phyloP scores from a whole-genome alignment of 2,113 vertebrate genomes.

The Reinhardtius hippoglossoides region DNA sequence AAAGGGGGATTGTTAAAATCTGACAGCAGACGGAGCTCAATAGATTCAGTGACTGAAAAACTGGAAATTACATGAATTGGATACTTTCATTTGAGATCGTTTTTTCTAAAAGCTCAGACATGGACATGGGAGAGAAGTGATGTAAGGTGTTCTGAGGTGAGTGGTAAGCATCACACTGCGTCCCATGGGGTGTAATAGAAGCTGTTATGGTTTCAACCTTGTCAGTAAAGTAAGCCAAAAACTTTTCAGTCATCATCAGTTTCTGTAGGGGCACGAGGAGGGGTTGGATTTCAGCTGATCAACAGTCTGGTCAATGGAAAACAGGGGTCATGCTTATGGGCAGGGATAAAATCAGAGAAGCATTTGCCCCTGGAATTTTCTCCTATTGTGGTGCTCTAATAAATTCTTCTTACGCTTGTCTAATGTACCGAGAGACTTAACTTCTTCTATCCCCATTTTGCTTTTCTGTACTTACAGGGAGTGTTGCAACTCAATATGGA shows the following conservation, averaged over 20 bases:
- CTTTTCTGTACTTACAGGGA: too few relatives aligned
- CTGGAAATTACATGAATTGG: too few relatives aligned
- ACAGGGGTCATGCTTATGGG: background rate
- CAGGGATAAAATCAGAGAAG: background rate
- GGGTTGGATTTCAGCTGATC: background rate
- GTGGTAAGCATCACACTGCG: background rate
- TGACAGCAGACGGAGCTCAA: background rate
- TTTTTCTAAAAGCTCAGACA: background rate
- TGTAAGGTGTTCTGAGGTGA: background rate
- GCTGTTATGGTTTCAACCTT: background rate
- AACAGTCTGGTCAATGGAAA: background rate
- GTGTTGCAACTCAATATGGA: too few relatives aligned
- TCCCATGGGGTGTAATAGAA: background rate
- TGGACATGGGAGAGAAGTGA: background rate
- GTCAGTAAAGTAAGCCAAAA: background rate
- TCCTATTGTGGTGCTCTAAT: background rate
- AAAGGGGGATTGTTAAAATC: background rate
- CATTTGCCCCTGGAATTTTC: background rate
- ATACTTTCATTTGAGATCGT: background rate
- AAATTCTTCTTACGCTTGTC: background rate
- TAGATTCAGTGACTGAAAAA: background rate
- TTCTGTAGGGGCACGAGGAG: background rate
- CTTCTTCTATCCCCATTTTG: background rate
- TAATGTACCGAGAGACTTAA: background rate
- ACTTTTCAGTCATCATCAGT: background rate